Evolutionary conservation across 2,888 invertebrate species (phyloP), one percentile per base, ranked within the genome.

Genomic region (Plagodis dolabraria): DNA sequence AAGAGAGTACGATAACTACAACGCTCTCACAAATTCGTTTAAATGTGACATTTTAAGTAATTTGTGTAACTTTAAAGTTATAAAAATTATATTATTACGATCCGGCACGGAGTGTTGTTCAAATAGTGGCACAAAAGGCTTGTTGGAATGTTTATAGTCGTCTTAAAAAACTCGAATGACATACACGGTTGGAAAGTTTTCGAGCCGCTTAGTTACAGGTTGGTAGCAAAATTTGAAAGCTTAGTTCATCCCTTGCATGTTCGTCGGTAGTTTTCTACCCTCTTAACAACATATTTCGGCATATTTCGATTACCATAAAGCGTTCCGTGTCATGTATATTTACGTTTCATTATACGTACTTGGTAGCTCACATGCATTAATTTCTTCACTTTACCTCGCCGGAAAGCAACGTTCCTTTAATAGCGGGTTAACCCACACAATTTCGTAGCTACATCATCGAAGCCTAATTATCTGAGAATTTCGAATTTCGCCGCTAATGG

Each of bases 261-360:
- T 87, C 67, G 75, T 67, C 60, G 91, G 92, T 88, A 92, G 91
- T 92, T 92, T 91, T 87, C 84, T 84, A 80, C 86, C 83, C 86
- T 90, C 85, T 89, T 88, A 92, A 92, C 91, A 91, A 89, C 92
- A 92, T 92, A 91, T 92, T 92, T 92, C 87, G 88, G 88, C 86
- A 92, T 91, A 91, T 92, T 92, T 92, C 91, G 92, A 92, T 92
- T 92, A 92, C 91, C 91, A 92, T 92, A 92, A 92, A 92, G 85
- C 89, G 89, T 85, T 90, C 83, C 83, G 86, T 88, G 86, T 89
- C 86, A 89, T 90, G 85, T 89, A 87, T 86, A 83, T 86, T 85
- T 83, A 80, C 79, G 80, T 82, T 84, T 85, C 84, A 85, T 86
- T 86, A 84, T 79, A 80, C 71, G 79, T 80, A 81, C 79, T 77